These are phyloP conservation scores for Fukomys damarensis DNA, from an alignment of 2,113 vertebrate genomes.

Conservation along the genomic window DNA sequence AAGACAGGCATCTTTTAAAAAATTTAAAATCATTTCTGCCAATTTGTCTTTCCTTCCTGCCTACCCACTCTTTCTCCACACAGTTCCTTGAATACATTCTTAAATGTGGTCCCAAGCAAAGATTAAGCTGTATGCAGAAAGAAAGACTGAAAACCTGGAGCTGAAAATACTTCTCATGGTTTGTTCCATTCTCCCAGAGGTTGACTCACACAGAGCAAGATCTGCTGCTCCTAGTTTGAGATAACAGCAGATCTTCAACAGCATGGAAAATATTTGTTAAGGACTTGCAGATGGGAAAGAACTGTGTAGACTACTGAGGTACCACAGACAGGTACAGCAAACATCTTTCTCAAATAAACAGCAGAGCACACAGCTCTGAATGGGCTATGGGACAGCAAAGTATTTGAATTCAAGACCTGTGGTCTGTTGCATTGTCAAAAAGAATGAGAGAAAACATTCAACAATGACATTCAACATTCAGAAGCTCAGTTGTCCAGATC, in stretches of 20 bases:
- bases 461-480: no score
- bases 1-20: constrained; percentile 76
- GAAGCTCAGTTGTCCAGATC: background rate
- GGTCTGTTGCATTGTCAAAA: background rate
- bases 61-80: background rate
- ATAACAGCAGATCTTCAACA: background rate
- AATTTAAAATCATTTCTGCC: constrained; percentile 58
- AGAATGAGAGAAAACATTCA: background rate
- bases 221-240: background rate
- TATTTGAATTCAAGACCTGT: background rate
- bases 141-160: constrained; percentile 36
- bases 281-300: background rate
- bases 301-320: background rate
- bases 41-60: constrained; percentile 33
- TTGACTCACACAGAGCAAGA: background rate
- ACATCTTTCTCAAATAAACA: background rate
- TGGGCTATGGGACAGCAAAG: background rate
- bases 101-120: constrained; percentile 71
- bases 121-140: constrained; percentile 47
- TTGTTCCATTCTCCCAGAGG: background rate
- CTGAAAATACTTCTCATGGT: background rate
- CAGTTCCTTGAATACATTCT: background rate
- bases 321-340: background rate
- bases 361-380: background rate
- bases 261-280: background rate